phyloP scores from a whole-genome alignment of 2,113 vertebrate species.

The Sminthopsis crassicaudata region DNA sequence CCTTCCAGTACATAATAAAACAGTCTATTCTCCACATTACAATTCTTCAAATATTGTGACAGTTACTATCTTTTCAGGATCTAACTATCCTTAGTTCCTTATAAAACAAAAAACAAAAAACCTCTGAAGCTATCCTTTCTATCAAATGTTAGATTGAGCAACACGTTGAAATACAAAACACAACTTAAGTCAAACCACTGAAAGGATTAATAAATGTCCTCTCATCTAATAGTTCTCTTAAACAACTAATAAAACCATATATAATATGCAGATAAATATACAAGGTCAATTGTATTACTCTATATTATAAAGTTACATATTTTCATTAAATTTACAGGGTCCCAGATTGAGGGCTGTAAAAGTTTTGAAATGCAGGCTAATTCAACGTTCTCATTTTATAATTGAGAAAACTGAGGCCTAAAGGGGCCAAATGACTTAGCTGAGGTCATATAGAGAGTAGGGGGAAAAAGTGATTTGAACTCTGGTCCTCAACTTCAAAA shows the following conservation, averaged over 20 bases:
- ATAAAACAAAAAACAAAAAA: background rate
- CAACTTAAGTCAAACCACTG: background rate
- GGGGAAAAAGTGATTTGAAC: no score
- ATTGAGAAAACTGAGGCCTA: no score
- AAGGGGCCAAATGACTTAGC: no score
- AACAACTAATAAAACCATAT: background rate
- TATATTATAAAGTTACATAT: no score
- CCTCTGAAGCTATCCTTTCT: background rate
- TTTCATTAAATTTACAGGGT: no score
- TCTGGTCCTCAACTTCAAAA: no score
- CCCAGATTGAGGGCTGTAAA: no score
- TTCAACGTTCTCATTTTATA: no score
- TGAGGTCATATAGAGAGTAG: no score
- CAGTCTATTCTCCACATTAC: background rate
- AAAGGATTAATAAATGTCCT: background rate
- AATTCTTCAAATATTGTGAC: background rate
- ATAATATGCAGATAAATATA: background rate
- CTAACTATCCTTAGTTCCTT: background rate
- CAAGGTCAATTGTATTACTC: background rate
- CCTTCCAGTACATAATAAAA: background rate
- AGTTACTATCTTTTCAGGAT: background rate
- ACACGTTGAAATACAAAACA: background rate
- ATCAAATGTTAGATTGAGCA: background rate
- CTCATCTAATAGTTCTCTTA: background rate
- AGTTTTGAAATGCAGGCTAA: no score